Conservation (phyloP, 2,888 invertebrate species). For the Autographa pulchrina region DNA sequence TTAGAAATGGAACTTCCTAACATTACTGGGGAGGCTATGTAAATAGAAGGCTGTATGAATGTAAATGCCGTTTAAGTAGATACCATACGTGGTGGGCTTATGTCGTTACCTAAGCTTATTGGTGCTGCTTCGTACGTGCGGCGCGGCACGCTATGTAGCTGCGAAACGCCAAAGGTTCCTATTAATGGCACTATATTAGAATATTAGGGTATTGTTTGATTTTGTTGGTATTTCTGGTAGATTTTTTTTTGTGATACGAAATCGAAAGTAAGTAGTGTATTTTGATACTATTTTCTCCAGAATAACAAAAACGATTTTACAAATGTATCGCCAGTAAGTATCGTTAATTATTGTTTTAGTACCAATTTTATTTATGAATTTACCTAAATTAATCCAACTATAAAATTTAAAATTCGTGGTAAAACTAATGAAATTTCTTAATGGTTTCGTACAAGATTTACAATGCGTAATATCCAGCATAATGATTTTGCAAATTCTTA, state of each 20-base stretch:
- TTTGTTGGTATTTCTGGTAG: constrained; percentile 11
- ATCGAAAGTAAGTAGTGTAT: neutral
- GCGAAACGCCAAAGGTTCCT: constrained; percentile 24
- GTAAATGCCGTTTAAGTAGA: constrained; percentile 87
- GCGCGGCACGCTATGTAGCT: constrained; percentile 42
- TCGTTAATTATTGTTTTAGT: too few relatives aligned
- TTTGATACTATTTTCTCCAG: too few relatives aligned
- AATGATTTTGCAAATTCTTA: too few relatives aligned
- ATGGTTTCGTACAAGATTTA: too few relatives aligned
- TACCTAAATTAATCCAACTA: too few relatives aligned
- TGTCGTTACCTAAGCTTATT: constrained; percentile 64
- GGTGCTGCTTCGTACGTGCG: constrained; percentile 59
- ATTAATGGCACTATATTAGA: constrained; percentile 32
- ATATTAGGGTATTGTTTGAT: constrained; percentile 32
- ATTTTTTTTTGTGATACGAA: neutral
- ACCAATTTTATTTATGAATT: too few relatives aligned
- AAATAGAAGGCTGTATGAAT: constrained; percentile 88
- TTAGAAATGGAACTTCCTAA: constrained; percentile 73
- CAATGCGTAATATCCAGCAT: too few relatives aligned
- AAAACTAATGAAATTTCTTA: too few relatives aligned
- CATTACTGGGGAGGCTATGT: constrained; percentile 83
- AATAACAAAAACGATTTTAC: too few relatives aligned
- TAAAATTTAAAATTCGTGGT: too few relatives aligned
- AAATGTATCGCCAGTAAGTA: too few relatives aligned
- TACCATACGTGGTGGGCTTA: constrained; percentile 71